Evolutionary conservation across 2,797 vertebrate species (phyloP).

Genomic region (Pantherophis alleghaniensis): DNA sequence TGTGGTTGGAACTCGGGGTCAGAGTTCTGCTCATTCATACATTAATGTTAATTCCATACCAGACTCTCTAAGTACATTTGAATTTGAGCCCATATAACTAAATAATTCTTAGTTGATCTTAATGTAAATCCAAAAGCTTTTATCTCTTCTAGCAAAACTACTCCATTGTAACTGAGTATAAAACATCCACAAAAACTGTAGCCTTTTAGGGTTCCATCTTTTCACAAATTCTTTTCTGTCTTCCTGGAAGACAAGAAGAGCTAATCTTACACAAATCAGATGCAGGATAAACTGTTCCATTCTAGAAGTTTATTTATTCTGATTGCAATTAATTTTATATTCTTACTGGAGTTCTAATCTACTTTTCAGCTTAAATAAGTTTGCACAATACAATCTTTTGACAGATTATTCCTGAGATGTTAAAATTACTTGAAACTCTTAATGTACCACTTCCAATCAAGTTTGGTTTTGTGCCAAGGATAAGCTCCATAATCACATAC

Average conservation of each 20-base stretch:
- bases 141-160: conserved; percentile 14
- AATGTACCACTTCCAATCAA: conserved; percentile 8
- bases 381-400: background rate
- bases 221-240: background rate
- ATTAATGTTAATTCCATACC: background rate
- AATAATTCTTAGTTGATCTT: conserved; percentile 14
- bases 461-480: background rate
- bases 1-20: conserved; percentile 13
- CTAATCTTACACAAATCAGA: conserved; percentile 13
- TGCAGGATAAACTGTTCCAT: conserved; percentile 18
- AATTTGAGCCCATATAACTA: background rate
- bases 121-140: background rate
- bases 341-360: conserved; percentile 24
- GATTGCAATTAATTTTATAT: conserved; percentile 31
- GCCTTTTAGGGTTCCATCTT: conserved; percentile 31
- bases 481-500: background rate
- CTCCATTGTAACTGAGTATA: background rate
- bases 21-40: background rate
- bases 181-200: conserved; percentile 18
- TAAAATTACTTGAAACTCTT: conserved; percentile 24
- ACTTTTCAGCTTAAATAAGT: conserved; percentile 8
- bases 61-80: conserved; percentile 2
- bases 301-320: conserved; percentile 41
- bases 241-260: background rate
- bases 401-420: conserved; percentile 25